A percentile compares a stretch with the other conserved stretches of the same genome.
Conservation (phyloP, 2,888 invertebrate genomes). For the Marronus borbonicus region DNA sequence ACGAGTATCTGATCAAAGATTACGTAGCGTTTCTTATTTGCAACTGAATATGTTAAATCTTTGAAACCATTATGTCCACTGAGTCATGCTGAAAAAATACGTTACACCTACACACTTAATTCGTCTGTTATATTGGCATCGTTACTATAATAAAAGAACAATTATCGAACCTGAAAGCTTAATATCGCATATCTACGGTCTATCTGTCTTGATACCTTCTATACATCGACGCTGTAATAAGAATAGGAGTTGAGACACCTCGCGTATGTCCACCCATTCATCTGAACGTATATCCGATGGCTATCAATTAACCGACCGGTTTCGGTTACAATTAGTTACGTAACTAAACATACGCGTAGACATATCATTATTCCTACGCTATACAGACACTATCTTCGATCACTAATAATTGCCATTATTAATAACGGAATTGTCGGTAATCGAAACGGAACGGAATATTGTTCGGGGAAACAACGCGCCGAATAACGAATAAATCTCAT, state of each 20-base stretch:
- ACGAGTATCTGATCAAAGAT: no score
- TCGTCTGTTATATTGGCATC: background rate
- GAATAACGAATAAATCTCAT: conserved; percentile 30
- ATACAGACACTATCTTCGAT: conserved; percentile 31
- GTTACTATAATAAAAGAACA: background rate
- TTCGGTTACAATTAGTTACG: conserved; percentile 46
- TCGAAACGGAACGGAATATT: conserved; percentile 27
- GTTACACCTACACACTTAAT: background rate
- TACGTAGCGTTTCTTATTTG: no score
- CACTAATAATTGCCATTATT: conserved; percentile 41
- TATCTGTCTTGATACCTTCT: background rate
- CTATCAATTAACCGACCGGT: conserved; percentile 40
- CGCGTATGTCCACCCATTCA: conserved; percentile 40
- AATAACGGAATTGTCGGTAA: conserved; percentile 42
- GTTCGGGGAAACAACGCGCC: conserved; percentile 25
- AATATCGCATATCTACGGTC: background rate
- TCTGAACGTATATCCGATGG: conserved; percentile 31
- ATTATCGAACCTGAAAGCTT: background rate
- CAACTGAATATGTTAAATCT: no score
- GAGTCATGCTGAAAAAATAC: no score
- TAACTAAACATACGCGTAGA: conserved; percentile 17
- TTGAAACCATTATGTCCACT: no score
- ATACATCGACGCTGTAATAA: conserved; percentile 8
- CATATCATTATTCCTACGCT: conserved; percentile 35
- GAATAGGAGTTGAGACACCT: conserved; percentile 28